A percentile compares a stretch with the other conserved stretches of the same genome.
These are phyloP conservation scores for Sebastiscus tertius DNA, from an alignment of 2,797 vertebrate genomes.

Conservation along the genomic window DNA sequence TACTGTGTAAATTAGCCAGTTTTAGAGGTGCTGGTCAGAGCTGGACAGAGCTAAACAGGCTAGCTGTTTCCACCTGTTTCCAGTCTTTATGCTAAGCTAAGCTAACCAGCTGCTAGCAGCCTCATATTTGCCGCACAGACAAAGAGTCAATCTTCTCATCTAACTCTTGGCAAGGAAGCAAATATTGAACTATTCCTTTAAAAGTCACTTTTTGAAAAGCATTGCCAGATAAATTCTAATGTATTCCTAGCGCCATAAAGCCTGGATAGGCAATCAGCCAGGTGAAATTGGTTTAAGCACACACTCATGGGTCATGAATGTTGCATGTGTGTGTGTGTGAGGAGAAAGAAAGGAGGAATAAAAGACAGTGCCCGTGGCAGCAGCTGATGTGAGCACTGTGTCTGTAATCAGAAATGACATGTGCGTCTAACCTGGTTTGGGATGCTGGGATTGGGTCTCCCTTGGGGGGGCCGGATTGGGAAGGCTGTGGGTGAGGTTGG, in stretches of 20 bases:
- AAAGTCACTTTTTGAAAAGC: neutral
- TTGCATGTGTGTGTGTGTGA: neutral
- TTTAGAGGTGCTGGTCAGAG: neutral
- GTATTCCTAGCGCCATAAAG: neutral
- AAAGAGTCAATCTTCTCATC: neutral
- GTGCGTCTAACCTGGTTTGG: constrained; percentile 84
- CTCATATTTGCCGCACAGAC: neutral
- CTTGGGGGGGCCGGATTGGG: constrained; percentile 60
- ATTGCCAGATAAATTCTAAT: constrained; percentile 1
- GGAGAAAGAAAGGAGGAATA: constrained; percentile 16
- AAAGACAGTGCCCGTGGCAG: constrained; percentile 62
- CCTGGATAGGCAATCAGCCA: constrained; percentile 38
- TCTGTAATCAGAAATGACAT: constrained; percentile 84
- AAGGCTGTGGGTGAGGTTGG: constrained; percentile 23
- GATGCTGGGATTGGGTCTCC: constrained; percentile 76
- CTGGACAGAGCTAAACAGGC: neutral
- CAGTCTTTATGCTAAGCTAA: neutral
- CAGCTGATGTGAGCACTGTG: constrained; percentile 74
- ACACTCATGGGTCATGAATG: neutral
- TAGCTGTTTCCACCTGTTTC: neutral
- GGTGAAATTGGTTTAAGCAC: constrained; percentile 43
- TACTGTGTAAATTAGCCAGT: neutral
- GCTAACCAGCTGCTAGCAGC: neutral
- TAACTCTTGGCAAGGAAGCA: neutral
- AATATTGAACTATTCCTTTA: neutral